Evolutionary conservation across 2,888 invertebrate genomes (phyloP).

Genomic region (Agelastica alni): DNA sequence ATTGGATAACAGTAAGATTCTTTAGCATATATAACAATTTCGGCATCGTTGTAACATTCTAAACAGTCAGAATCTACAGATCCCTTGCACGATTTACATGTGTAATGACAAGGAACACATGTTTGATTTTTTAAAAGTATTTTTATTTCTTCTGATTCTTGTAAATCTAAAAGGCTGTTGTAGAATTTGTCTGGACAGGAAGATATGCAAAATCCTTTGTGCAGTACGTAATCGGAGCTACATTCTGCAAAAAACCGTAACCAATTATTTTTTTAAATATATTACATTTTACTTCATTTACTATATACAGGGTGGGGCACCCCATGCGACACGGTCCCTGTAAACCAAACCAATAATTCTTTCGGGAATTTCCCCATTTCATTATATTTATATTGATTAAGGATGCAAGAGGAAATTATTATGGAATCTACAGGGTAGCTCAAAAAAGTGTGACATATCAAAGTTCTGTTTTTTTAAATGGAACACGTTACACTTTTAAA

Average conservation of each 20-base stretch:
- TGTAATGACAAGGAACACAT: conserved; percentile 74
- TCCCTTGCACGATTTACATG: conserved; percentile 72
- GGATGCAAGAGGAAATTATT: no score
- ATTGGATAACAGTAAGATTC: conserved; percentile 53
- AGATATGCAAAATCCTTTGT: conserved; percentile 64
- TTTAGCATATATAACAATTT: conserved; percentile 54
- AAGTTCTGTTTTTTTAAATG: no score
- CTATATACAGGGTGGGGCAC: not conserved
- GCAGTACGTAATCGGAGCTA: conserved; percentile 63
- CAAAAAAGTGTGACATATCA: no score
- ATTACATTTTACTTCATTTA: not conserved
- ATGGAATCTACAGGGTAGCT: no score
- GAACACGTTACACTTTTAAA: no score
- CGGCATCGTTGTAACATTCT: conserved; percentile 69
- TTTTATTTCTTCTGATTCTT: conserved; percentile 35
- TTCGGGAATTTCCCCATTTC: no score
- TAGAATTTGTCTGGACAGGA: conserved; percentile 58
- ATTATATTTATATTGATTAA: no score
- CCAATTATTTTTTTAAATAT: conserved; percentile 10
- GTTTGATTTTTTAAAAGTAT: conserved; percentile 36
- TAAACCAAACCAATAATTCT: no score
- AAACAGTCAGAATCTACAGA: conserved; percentile 72
- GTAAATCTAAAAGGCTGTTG: conserved; percentile 41
- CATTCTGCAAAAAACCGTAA: conserved; percentile 64
- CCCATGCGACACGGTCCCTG: no score